A percentile compares a stretch with the other conserved stretches of the same genome.
Evolutionary conservation across 1,140 invertebrate species (phyloP).

Genomic region (Helicoverpa armigera): DNA sequence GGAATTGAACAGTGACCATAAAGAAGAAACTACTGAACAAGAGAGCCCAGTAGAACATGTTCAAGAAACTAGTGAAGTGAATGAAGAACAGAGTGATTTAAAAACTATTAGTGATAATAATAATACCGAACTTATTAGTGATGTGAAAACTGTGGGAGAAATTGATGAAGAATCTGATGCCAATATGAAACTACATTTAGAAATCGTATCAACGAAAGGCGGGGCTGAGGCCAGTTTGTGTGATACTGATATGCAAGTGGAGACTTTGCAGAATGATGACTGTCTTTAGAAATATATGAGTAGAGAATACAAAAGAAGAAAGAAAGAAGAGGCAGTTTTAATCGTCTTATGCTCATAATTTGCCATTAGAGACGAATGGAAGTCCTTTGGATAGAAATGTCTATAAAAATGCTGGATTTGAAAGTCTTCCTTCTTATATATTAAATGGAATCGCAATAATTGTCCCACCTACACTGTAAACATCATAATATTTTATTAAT

Average conservation of each 20-base stretch:
- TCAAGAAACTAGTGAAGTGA: background rate
- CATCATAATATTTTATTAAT: no score
- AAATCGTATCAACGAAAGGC: background rate
- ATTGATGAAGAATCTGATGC: background rate
- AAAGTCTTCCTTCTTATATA: no score
- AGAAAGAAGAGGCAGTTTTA: no score
- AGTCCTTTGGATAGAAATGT: no score
- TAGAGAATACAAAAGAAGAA: no score
- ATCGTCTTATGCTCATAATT: no score
- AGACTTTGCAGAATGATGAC: slow-evolving; percentile 7
- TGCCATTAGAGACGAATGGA: no score
- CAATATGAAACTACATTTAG: slow-evolving; percentile 33
- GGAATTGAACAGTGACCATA: background rate
- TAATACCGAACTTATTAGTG: background rate
- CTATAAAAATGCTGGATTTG: no score
- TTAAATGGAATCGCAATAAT: no score
- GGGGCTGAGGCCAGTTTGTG: background rate
- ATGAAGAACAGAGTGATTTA: background rate
- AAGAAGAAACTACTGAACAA: background rate
- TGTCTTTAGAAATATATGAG: background rate
- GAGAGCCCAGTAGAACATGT: background rate
- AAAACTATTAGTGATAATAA: no score
- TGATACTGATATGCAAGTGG: background rate
- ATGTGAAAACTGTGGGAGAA: background rate
- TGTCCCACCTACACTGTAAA: no score